phyloP scores from a whole-genome alignment of 2,113 vertebrate species.

The Mormyrus lacerda region DNA sequence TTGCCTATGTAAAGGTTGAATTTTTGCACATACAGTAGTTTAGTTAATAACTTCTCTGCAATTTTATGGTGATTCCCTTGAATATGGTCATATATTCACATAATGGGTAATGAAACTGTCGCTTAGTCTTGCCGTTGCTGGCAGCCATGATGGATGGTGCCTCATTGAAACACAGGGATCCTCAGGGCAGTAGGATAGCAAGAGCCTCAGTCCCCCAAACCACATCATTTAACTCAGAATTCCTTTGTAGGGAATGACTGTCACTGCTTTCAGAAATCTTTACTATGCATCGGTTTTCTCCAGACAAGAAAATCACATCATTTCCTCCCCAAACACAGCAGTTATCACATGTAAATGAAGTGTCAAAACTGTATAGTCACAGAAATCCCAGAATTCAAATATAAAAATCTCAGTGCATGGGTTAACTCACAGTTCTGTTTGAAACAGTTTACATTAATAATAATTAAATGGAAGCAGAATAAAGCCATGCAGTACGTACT shows the following conservation, averaged over 20 bases:
- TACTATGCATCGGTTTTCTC: not conserved
- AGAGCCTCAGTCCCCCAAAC: slow-evolving; percentile 4
- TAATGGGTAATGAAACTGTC: slow-evolving; percentile 37
- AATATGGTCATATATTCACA: slow-evolving; percentile 38
- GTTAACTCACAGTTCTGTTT: not conserved
- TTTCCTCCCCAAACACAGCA: not conserved
- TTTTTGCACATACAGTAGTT: slow-evolving; percentile 25
- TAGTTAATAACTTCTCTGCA: slow-evolving; percentile 29
- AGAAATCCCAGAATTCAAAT: not conserved
- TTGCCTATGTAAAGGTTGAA: slow-evolving; percentile 17
- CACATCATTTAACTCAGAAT: slow-evolving; percentile 12
- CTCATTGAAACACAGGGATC: not conserved
- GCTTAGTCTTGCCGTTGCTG: slow-evolving; percentile 11
- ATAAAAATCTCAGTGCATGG: not conserved
- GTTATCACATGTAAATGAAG: slow-evolving; percentile 10
- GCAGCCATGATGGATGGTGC: slow-evolving; percentile 32
- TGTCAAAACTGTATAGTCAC: not conserved
- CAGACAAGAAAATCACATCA: not conserved
- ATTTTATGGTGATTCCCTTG: slow-evolving; percentile 34
- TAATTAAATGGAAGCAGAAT: not conserved
- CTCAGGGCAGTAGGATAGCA: slow-evolving; percentile 9
- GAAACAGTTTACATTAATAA: not conserved
- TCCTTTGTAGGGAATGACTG: slow-evolving; percentile 3
- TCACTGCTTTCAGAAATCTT: slow-evolving; percentile 10
- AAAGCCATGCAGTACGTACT: not conserved